Conservation (phyloP, 2,113 vertebrate species). For the Salminus brasiliensis region DNA sequence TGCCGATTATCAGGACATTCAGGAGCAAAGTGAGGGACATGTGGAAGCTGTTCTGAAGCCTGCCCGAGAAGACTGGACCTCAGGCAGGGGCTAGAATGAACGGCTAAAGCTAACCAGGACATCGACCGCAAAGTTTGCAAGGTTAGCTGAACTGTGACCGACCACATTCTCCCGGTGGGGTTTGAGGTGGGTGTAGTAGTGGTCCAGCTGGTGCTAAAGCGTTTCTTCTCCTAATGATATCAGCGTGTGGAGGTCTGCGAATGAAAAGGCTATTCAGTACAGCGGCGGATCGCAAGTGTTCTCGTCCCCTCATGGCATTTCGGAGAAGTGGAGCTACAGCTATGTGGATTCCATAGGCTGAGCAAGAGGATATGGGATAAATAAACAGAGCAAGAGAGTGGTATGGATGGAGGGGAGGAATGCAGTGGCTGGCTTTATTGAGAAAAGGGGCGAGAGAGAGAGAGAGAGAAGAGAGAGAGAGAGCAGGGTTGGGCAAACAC, state of each 20-base stretch:
- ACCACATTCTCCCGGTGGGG: conserved; percentile 15
- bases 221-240: neutral
- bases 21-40: conserved; percentile 15
- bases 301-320: conserved; percentile 23
- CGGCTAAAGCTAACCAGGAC: neutral
- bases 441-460: neutral
- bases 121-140: conserved; percentile 16
- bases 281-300: neutral
- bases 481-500: conserved; percentile 75
- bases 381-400: conserved; percentile 45
- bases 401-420: conserved; percentile 58
- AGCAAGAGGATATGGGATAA: conserved; percentile 62
- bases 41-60: conserved; percentile 18
- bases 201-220: neutral
- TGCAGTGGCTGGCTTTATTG: conserved; percentile 70
- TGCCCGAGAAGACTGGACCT: conserved; percentile 6
- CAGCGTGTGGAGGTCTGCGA: neutral
- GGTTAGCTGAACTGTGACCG: conserved; percentile 30
- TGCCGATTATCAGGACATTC: conserved; percentile 40
- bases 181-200: conserved; percentile 1
- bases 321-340: conserved; percentile 25
- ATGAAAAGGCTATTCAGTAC: neutral
- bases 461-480: conserved; percentile 22
- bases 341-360: conserved; percentile 61
- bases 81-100: neutral